Evolutionary conservation across 2,113 vertebrate genomes (phyloP).

Genomic region (Rhabdomys dilectus): DNA sequence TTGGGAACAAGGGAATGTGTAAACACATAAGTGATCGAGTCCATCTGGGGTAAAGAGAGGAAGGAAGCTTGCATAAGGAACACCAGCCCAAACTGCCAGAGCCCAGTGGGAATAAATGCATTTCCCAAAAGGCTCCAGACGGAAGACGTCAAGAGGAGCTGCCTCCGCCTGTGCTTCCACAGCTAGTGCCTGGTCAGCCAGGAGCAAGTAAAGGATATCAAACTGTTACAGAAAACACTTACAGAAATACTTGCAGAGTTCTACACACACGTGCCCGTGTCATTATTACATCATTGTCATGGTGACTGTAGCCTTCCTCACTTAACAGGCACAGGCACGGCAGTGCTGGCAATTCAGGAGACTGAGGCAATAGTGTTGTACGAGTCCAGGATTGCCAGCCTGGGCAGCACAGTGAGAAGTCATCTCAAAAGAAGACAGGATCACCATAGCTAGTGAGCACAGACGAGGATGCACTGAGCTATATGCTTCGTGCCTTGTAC

Average conservation of each 20-base stretch:
- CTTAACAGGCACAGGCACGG: not conserved
- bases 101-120: not conserved
- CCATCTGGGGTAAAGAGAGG: not conserved
- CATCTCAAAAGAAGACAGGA: not conserved
- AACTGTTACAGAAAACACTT: not conserved
- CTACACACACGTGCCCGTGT: not conserved
- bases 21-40: not conserved
- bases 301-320: not conserved
- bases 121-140: not conserved
- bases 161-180: not conserved
- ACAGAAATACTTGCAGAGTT: not conserved
- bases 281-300: not conserved
- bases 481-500: too few species aligned
- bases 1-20: not conserved
- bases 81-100: not conserved
- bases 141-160: not conserved
- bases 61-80: not conserved
- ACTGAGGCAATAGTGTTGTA: too few species aligned
- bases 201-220: not conserved
- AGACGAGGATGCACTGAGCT: rapidly evolving
- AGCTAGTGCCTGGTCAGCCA: not conserved
- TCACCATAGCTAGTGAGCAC: not conserved
- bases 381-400: not conserved
- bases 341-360: not conserved
- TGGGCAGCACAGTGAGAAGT: not conserved